Evolutionary conservation across 2,113 vertebrate genomes (phyloP), one percentile per base, ranked within the genome.

Genomic region (Bombycilla garrulus): DNA sequence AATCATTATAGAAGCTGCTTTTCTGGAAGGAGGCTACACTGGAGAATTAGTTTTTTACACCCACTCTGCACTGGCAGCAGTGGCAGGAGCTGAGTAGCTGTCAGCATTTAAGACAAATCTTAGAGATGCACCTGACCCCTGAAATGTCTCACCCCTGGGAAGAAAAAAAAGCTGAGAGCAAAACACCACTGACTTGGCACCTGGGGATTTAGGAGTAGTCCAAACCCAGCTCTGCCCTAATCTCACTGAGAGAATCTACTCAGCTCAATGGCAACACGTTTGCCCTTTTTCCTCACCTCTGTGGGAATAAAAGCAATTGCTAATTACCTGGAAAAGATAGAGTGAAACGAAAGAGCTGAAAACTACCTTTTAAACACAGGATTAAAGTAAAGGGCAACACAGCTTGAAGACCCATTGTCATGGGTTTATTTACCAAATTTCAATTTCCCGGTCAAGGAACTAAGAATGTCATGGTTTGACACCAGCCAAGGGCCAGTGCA

Each of bases 381-480:
- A 42, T 92, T 73, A 78, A 89, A 84, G 56, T 44, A 88, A 95
- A 86, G 81, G 60, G 33, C 71, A 93, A 12, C 45, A 29, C 58
- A 90, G 81, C 47, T 92, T 92, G 85, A 94, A 94, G 81, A 95
- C 38, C 19, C 22, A n/a, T n/a, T n/a, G n/a, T n/a, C n/a, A n/a
- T n/a, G n/a, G n/a, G n/a, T n/a, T n/a, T n/a, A n/a, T n/a, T n/a
- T n/a, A n/a, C n/a, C n/a, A n/a, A n/a, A n/a, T n/a, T n/a, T n/a
- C n/a, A n/a, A n/a, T n/a, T n/a, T n/a, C n/a, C n/a, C n/a, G n/a
- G n/a, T n/a, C n/a, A n/a, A n/a, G n/a, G n/a, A n/a, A n/a, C n/a
- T n/a, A n/a, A n/a, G n/a, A n/a, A n/a, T n/a, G n/a, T n/a, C n/a
- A n/a, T n/a, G n/a, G n/a, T n/a, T n/a, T n/a, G n/a, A n/a, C n/a